Evolutionary conservation across 2,888 invertebrate genomes (phyloP).

Genomic region (Tetheella fluctuosa): DNA sequence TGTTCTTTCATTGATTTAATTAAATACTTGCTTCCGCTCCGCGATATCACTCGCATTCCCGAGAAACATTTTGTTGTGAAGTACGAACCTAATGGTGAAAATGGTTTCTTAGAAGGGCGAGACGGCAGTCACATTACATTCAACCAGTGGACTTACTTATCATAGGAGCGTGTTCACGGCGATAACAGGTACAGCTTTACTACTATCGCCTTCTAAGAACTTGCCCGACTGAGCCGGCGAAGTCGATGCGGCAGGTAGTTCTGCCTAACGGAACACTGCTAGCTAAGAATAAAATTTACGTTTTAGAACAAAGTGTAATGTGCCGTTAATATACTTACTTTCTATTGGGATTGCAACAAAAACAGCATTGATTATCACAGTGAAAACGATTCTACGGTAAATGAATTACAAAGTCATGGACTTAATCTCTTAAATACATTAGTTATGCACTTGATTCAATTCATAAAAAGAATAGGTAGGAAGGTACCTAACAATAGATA

Average conservation of each 20-base stretch:
- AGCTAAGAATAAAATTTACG: slow-evolving; percentile 70
- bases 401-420: too few species aligned
- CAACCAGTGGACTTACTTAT: slow-evolving; percentile 70
- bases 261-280: slow-evolving; percentile 75
- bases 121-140: slow-evolving; percentile 54
- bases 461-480: background rate
- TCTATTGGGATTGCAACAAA: slow-evolving; percentile 53
- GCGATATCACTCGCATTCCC: too few species aligned
- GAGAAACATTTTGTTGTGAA: too few species aligned
- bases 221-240: slow-evolving; percentile 38
- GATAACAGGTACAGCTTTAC: slow-evolving; percentile 69
- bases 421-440: background rate
- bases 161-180: slow-evolving; percentile 69
- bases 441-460: background rate
- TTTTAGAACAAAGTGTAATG: slow-evolving; percentile 62
- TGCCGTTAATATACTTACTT: slow-evolving; percentile 61
- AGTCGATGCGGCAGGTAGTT: slow-evolving; percentile 75
- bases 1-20: too few species aligned
- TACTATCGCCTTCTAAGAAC: slow-evolving; percentile 79
- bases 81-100: too few species aligned
- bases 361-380: slow-evolving; percentile 43
- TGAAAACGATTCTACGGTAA: slow-evolving; percentile 27
- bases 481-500: background rate
- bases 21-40: too few species aligned
- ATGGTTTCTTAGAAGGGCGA: background rate